Percentiles rank a stretch among this genome's conserved stretches.
phyloP scores from a whole-genome alignment of 1,140 invertebrate genomes.

The Orius insidiosus region DNA sequence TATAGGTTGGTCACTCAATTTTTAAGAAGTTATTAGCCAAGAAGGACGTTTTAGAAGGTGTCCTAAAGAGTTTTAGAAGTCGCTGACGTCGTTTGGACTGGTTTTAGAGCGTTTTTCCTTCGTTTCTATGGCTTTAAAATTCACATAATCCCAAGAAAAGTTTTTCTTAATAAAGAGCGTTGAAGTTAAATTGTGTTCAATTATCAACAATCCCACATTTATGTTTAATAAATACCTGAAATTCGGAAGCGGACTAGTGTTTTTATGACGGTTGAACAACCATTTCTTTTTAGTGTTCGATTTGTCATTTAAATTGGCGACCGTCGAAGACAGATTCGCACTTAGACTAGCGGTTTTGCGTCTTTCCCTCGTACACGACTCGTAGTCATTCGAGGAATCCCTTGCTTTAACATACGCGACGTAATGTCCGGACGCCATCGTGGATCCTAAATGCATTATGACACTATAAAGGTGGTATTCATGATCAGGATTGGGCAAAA shows the following conservation, averaged over 20 bases:
- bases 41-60: too few relatives aligned
- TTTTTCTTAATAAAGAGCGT: too few relatives aligned
- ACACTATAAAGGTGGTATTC: slow-evolving; percentile 72
- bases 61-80: too few relatives aligned
- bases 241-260: slow-evolving; percentile 13
- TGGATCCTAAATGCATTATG: slow-evolving; percentile 76
- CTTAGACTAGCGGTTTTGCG: slow-evolving; percentile 19
- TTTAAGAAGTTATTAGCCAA: too few relatives aligned
- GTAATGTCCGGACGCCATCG: slow-evolving; percentile 76
- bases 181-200: too few relatives aligned
- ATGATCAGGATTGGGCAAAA: slow-evolving; percentile 31
- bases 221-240: not conserved
- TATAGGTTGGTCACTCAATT: too few relatives aligned
- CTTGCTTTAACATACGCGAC: slow-evolving; percentile 67
- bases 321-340: not conserved
- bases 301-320: slow-evolving; percentile 10
- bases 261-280: slow-evolving; percentile 10
- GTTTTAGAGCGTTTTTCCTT: too few relatives aligned
- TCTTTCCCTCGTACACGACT: slow-evolving; percentile 28
- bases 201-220: not conserved
- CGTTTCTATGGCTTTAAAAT: too few relatives aligned
- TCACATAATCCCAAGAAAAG: too few relatives aligned
- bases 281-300: slow-evolving; percentile 11
- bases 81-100: too few relatives aligned
- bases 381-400: slow-evolving; percentile 37